Evolutionary conservation across 2,113 vertebrate species (phyloP).

Genomic region (Gobio gobio): DNA sequence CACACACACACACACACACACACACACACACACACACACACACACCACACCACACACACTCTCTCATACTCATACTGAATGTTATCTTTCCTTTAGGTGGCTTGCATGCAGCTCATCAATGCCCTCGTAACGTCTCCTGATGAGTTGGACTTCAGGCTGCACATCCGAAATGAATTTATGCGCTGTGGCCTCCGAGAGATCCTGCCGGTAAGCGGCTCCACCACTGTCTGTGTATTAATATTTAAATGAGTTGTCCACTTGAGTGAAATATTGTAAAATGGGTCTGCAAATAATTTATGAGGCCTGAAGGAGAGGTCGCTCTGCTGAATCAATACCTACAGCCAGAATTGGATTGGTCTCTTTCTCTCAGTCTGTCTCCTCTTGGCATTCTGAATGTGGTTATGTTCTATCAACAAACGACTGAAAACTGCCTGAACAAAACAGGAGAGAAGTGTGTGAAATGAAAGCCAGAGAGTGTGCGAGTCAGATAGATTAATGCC

Average conservation of each 20-base stretch:
- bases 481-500: slow-evolving; percentile 49
- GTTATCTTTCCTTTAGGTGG: slow-evolving; percentile 82
- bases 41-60: not conserved
- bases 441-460: slow-evolving; percentile 32
- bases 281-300: slow-evolving; percentile 71
- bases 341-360: slow-evolving; percentile 62
- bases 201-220: slow-evolving; percentile 86
- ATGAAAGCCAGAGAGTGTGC: slow-evolving; percentile 43
- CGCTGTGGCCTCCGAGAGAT: slow-evolving; percentile 95
- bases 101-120: slow-evolving; percentile 99
- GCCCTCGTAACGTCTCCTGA: slow-evolving; percentile 97
- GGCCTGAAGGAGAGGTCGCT: slow-evolving; percentile 64
- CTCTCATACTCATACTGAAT: slow-evolving; percentile 36
- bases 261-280: slow-evolving; percentile 73
- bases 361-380: slow-evolving; percentile 60
- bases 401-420: slow-evolving; percentile 45
- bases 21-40: slow-evolving; percentile 6
- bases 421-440: slow-evolving; percentile 47
- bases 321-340: slow-evolving; percentile 60
- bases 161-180: slow-evolving; percentile 99
- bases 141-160: slow-evolving; percentile 96
- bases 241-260: slow-evolving; percentile 80
- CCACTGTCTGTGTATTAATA: slow-evolving; percentile 74
- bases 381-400: slow-evolving; percentile 31
- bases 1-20: too few relatives aligned